Percentiles rank a stretch among this genome's conserved stretches.
Evolutionary conservation across 2,113 vertebrate species (phyloP).

Genomic region (Psilopsiagon aurifrons): DNA sequence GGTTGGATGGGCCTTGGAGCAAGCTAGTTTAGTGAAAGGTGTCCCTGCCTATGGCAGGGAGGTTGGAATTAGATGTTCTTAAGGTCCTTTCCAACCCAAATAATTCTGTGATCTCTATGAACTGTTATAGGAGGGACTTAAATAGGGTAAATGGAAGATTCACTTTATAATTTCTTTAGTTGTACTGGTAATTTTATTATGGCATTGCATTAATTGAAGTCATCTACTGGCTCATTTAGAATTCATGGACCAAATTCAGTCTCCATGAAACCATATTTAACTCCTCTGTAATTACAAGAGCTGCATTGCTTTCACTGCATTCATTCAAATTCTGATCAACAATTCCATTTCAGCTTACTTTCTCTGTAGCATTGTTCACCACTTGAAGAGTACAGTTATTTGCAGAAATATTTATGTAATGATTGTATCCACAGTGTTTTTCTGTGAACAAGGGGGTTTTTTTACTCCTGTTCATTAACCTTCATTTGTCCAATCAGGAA

Average conservation of each 20-base stretch:
- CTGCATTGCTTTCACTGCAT: background rate
- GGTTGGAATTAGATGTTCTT: background rate
- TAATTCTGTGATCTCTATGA: background rate
- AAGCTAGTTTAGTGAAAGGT: background rate
- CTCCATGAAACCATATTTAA: conserved; percentile 9
- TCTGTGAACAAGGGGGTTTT: background rate
- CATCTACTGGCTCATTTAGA: conserved; percentile 32
- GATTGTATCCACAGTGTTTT: background rate
- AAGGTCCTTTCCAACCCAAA: background rate
- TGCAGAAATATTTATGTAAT: background rate
- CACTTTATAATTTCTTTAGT: background rate
- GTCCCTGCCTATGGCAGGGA: background rate
- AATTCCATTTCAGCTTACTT: background rate
- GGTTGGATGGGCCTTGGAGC: background rate
- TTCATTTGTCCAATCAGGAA: background rate
- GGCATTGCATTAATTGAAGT: conserved; percentile 32
- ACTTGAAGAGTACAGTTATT: background rate
- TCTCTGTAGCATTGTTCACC: background rate
- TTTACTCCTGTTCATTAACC: background rate
- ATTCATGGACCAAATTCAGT: conserved; percentile 24
- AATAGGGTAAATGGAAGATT: background rate
- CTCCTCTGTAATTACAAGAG: background rate
- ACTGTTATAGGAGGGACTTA: background rate
- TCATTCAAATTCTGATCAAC: conserved; percentile 45
- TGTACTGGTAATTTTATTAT: conserved; percentile 44